Percentiles rank a stretch among this genome's conserved stretches.
phyloP scores from a whole-genome alignment of 2,888 invertebrate species.

The Steinernema hermaphroditum region DNA sequence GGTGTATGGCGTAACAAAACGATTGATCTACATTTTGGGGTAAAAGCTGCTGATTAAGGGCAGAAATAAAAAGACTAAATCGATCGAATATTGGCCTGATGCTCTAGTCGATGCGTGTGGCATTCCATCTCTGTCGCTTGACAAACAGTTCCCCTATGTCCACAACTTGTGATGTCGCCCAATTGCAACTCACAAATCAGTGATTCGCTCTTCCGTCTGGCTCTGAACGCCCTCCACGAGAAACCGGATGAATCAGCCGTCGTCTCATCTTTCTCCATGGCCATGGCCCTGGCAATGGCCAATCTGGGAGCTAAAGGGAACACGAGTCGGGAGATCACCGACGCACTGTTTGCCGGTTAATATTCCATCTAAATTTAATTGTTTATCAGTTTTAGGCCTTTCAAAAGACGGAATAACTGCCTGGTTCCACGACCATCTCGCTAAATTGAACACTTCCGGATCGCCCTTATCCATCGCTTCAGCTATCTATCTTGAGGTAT shows the following conservation, averaged over 20 bases:
- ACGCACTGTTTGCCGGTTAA: not conserved
- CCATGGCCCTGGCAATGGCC: not conserved
- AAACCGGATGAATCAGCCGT: not conserved
- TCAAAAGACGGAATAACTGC: not conserved
- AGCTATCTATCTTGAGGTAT: not conserved
- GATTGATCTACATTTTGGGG: too few relatives aligned
- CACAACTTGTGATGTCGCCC: too few relatives aligned
- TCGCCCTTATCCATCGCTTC: not conserved
- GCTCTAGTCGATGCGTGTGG: too few relatives aligned
- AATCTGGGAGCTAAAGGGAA: not conserved
- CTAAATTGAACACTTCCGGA: not conserved
- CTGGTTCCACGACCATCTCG: not conserved
- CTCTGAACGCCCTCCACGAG: not conserved
- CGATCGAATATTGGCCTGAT: too few relatives aligned
- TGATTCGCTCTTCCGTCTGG: not conserved
- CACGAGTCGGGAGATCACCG: not conserved
- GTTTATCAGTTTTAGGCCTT: not conserved
- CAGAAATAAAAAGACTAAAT: too few relatives aligned
- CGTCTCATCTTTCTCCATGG: not conserved
- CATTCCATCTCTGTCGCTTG: too few relatives aligned
- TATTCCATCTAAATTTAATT: not conserved
- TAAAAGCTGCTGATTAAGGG: too few relatives aligned
- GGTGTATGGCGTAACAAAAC: too few relatives aligned
- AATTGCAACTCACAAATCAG: too few relatives aligned
- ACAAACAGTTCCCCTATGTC: too few relatives aligned